Conservation (phyloP, 2,797 vertebrate genomes). For the Leontocebus nigricollis region DNA sequence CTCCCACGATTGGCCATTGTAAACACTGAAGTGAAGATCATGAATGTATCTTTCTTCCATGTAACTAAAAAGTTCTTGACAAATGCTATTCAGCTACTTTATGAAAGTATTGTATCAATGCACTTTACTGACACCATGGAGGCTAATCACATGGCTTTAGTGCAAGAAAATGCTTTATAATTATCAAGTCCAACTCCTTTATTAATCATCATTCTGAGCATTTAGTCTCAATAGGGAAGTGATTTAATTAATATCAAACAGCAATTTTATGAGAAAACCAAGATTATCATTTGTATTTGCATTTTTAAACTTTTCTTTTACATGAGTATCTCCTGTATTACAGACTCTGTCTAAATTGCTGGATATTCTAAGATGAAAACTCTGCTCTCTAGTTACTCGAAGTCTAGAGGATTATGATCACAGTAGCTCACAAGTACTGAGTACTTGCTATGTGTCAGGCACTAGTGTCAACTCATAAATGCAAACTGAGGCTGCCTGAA, state of each 20-base stretch:
- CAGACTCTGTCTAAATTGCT: neutral
- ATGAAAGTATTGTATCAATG: neutral
- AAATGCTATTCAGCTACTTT: neutral
- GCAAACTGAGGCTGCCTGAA: neutral
- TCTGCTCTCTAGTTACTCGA: neutral
- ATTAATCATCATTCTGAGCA: neutral
- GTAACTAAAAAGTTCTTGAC: neutral
- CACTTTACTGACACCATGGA: neutral
- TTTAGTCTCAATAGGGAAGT: neutral
- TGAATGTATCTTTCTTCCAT: neutral
- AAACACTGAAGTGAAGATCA: neutral
- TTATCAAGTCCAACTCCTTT: neutral
- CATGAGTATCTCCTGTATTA: neutral
- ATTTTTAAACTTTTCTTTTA: neutral
- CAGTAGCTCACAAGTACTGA: neutral
- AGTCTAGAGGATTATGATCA: neutral
- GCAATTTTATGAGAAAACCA: neutral
- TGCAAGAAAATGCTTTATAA: neutral
- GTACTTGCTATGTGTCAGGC: neutral
- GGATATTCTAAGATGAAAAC: neutral
- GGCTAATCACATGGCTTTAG: neutral
- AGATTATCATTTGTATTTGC: neutral
- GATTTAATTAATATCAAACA: neutral
- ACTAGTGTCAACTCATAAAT: neutral
- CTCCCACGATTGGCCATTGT: neutral